Evolutionary conservation across 2,113 vertebrate genomes (phyloP).

Genomic region (Catharus bicknelli): DNA sequence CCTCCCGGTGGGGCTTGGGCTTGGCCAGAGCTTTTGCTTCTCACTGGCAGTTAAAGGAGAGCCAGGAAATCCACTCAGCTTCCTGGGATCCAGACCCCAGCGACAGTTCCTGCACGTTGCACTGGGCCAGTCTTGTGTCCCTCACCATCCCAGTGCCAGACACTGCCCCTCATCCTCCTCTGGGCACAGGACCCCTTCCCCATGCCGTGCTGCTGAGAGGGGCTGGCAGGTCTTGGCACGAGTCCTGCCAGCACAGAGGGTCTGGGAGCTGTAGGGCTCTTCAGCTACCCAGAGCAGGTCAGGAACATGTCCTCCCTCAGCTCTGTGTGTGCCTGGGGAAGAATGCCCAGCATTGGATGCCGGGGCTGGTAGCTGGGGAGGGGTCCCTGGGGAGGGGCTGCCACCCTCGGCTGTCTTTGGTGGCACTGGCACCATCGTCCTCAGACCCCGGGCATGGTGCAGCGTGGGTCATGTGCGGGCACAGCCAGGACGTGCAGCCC

Average conservation of each 20-base stretch:
- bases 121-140: neutral
- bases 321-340: neutral
- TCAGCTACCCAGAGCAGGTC: fast-evolving
- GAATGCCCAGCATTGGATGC: neutral
- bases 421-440: fast-evolving
- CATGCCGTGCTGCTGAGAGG: fast-evolving
- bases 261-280: neutral
- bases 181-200: fast-evolving
- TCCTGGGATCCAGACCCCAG: fast-evolving
- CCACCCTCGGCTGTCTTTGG: neutral
- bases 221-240: neutral
- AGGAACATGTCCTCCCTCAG: neutral
- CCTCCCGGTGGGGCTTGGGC: fast-evolving
- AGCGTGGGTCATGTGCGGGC: neutral
- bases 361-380: neutral
- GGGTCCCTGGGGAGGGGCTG: neutral
- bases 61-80: neutral
- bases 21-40: neutral
- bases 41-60: neutral
- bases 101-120: fast-evolving
- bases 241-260: fast-evolving
- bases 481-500: neutral
- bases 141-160: too few relatives aligned
- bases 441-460: fast-evolving
- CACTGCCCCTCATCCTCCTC: too few relatives aligned